Conservation (phyloP, 2,888 invertebrate species). For the Luperina nickerlii region DNA sequence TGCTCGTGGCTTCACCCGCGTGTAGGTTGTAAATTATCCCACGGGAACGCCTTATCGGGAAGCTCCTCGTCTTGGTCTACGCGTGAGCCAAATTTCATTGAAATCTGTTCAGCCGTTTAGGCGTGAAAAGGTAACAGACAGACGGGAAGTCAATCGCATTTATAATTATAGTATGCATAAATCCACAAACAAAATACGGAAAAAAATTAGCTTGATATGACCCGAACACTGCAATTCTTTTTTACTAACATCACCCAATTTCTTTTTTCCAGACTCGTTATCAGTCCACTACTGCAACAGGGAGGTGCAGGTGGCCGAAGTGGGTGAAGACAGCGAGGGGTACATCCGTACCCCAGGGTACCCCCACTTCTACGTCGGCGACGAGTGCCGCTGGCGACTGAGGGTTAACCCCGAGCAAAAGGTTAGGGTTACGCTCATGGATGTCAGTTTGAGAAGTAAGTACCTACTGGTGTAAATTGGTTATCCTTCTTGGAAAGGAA, state of each 20-base stretch:
- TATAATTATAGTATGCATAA: neutral
- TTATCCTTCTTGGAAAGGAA: neutral
- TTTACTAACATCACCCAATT: neutral
- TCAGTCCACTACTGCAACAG: slow-evolving; percentile 90
- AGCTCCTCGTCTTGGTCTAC: neutral
- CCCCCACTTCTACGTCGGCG: slow-evolving; percentile 93
- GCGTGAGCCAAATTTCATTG: neutral
- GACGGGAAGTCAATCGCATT: neutral
- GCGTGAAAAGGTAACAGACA: neutral
- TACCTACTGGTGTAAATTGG: neutral
- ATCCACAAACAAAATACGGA: neutral
- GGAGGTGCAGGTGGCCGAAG: slow-evolving; percentile 82
- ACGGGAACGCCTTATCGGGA: neutral
- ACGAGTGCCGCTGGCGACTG: slow-evolving; percentile 92
- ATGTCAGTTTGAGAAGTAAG: slow-evolving; percentile 93
- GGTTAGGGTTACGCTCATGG: slow-evolving; percentile 92
- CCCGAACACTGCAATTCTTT: neutral
- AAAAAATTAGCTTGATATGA: neutral
- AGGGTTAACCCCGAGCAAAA: slow-evolving; percentile 91
- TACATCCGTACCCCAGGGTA: slow-evolving; percentile 94
- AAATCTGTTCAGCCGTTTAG: neutral
- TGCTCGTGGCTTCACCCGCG: neutral
- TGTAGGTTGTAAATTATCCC: neutral
- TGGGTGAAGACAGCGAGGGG: slow-evolving; percentile 89
- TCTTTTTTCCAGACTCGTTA: slow-evolving; percentile 84